Base-by-base conservation (phyloP, 2,888 invertebrate species). In the Acleris sparsana region DNA sequence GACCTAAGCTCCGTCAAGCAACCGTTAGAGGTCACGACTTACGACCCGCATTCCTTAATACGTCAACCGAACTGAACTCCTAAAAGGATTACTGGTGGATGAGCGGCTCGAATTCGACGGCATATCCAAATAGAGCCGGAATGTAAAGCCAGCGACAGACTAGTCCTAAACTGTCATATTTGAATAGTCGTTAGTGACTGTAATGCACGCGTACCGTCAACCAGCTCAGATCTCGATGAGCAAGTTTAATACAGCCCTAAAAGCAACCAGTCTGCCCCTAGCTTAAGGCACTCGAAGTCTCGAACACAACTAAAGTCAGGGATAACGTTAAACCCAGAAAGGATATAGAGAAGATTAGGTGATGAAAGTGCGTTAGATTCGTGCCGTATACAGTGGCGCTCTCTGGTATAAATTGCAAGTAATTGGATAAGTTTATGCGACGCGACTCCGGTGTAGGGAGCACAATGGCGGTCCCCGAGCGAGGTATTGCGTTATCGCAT, bases 341-440 rank as follows among this genome's bases (percentile, higher is more conserved):
- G 64, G 59, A 64, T 64, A 64, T 55, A 61, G 62, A 7, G 55
- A 48, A 63, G 67, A 67, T 67, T 67, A 67, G 62, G 67, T 67
- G 67, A 66, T 66, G 66, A 66, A 56, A 65, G 60, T 56, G 62
- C 66, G 66, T 66, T 62, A 66, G 66, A 66, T 62, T 66, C 61
- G 60, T 61, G 55, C 55, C 51, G 51, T 60, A 60, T 59, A 59
- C 58, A 57, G 63, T 29, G 62, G 69, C 64, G 63, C 69, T 67
- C 72, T 70, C 68, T 68, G 43, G 64, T 70, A 78, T 84, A 84
- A 83, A 83, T 83, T 77, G 75, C 73, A 72, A 76, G 75, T 85
- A 84, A 84, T 83, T 83, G 81, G 78, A 79, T 80, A 87, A 85
- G 78, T 85, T 84, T 82, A 82, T 81, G 76, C 75, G 77, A 66